Conservation (phyloP, 2,113 vertebrate species). For the Bos indicus region DNA sequence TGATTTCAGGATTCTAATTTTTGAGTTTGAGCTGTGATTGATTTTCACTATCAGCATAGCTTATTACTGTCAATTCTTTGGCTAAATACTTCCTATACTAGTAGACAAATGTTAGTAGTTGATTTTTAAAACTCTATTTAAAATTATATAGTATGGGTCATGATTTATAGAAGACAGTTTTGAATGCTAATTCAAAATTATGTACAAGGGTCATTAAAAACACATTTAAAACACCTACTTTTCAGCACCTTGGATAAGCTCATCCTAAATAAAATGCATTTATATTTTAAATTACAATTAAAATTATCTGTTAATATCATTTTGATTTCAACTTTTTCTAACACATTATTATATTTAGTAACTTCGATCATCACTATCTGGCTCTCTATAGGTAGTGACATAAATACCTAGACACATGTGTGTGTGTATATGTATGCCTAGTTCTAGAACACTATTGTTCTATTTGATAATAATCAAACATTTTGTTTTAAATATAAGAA, state of each 20-base stretch:
- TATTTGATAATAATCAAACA: background rate
- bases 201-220: background rate
- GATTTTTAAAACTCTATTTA: background rate
- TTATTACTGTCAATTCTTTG: background rate
- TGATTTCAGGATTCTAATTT: background rate
- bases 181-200: background rate
- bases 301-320: background rate
- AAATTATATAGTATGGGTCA: background rate
- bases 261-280: background rate
- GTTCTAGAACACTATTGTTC: background rate
- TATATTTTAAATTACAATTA: background rate
- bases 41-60: background rate
- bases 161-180: background rate
- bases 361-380: background rate
- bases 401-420: background rate
- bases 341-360: background rate
- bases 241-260: background rate
- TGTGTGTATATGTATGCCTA: background rate
- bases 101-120: background rate
- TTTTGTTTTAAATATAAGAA: slow-evolving; percentile 12
- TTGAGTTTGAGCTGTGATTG: background rate
- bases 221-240: background rate
- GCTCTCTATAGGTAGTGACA: background rate
- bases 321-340: background rate
- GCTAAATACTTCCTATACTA: background rate